Base-by-base conservation (phyloP, 2,797 vertebrate species). In the Spheniscus humboldti region DNA sequence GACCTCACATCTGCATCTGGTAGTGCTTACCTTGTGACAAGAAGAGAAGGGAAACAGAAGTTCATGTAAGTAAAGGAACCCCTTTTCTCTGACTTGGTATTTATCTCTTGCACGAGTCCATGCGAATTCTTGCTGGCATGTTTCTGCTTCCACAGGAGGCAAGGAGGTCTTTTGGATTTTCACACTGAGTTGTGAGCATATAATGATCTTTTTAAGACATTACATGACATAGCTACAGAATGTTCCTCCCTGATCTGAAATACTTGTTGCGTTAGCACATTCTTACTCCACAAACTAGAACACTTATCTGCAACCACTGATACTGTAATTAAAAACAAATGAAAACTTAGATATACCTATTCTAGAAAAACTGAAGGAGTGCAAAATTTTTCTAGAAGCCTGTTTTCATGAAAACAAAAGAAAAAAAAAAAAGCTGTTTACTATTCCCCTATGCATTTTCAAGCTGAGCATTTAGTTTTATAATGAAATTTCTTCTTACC, bases 161-260 rank as follows among this genome's bases (percentile, higher is more conserved):
- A 78, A 68, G 18, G 10, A 67, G 14, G 10, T 4, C 10, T 78
- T 92, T 53, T 35, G 41, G 18, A 50, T 91, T 69, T 88, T 55
- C 77, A 60, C 25, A 50, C 5, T 57, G 57, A 52, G 43, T 45
- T 87, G 15, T 33, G 27, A 59, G 39, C 59, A 47, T 12, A 30
- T 27, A 0, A 0, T 1, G 6, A 37, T 18, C 23, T 69, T 53
- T 72, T 43, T 13, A 35, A 73, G 67, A 43, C 11, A 47, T 62
- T 41, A 28, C 6, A 24, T 59, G 27, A 24, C 11, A 6, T 24
- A 67, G 12, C 22, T 43, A 28, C n/a, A n/a, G 10, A 63, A 11
- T n/a, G 19, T 47, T 91, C 16, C 39, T 66, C 25, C 47, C 18
- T 59, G 14, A 53, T 81, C 45, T 85, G 59, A 86, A 95, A 47